Percentiles rank a stretch among this genome's conserved stretches.
Evolutionary conservation across 2,113 vertebrate genomes (phyloP).

Genomic region (Colaptes auratus): DNA sequence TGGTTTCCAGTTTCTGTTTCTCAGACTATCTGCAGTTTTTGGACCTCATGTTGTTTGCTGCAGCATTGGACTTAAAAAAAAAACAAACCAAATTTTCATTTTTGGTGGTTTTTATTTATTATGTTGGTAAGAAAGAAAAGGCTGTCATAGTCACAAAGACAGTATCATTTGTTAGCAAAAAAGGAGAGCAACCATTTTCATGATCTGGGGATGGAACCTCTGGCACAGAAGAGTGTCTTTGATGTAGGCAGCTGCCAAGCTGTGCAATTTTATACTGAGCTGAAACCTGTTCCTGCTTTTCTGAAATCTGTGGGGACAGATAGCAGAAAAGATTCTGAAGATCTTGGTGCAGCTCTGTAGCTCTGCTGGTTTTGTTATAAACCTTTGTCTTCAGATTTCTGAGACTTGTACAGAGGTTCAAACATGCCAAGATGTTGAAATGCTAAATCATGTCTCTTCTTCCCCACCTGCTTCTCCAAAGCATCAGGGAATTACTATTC

Average conservation of each 20-base stretch:
- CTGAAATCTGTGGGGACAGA: not conserved
- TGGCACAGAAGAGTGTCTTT: not conserved
- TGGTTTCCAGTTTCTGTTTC: not conserved
- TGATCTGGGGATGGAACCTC: not conserved
- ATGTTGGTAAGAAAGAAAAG: not conserved
- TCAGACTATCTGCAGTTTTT: not conserved
- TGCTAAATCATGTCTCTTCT: not conserved
- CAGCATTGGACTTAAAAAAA: not conserved
- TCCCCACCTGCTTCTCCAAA: not conserved
- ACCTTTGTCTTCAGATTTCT: not conserved
- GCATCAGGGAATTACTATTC: not conserved
- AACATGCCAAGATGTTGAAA: not conserved
- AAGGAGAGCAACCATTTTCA: not conserved
- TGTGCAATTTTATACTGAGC: not conserved
- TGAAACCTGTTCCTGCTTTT: not conserved
- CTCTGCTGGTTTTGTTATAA: not conserved
- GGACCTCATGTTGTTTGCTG: not conserved
- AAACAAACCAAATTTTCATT: not conserved
- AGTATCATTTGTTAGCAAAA: not conserved
- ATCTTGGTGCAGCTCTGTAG: not conserved
- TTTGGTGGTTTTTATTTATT: not conserved
- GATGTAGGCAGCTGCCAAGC: not conserved
- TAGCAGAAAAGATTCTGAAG: not conserved
- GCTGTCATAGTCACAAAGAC: not conserved
- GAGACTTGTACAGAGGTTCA: not conserved